Base-by-base conservation (phyloP, 1,140 invertebrate species). In the Berghia stephanieae region DNA sequence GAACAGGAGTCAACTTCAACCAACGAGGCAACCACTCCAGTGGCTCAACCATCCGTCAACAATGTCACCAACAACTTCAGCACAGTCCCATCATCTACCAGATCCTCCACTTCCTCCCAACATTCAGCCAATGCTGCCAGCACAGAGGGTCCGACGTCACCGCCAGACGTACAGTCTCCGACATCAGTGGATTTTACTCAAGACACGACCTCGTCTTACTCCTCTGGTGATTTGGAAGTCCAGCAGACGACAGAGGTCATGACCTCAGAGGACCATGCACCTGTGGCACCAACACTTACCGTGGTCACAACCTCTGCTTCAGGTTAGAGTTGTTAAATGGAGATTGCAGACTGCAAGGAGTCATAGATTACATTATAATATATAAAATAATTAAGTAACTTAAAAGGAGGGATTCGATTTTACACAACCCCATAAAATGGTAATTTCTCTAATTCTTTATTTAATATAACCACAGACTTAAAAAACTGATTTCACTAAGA, bases 1-100 rank as follows among this genome's bases (percentile, higher is more conserved):
- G 95, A 97, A 86, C 71, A 83, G 8, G 46, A 69, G 6, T 31
- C 60, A n/a, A n/a, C n/a, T n/a, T n/a, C n/a, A n/a, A n/a, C n/a
- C n/a, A n/a, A n/a, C 13, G 31, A 38, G 13, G 43, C 31, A 8
- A 34, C 43, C 31, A 42, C 73, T 38, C 18, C 73, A 1, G 31
- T 46, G 13, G 46, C 24, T n/a, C 42, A 63, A 34, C 38, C 42
- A 44, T 40, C 43, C 5, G 73, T 42, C 10, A 6, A 36, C 10
- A 31, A 63, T 27, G 72, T 31, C 0, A n/a, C 40, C 57, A 49
- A 2, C 70, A 0, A 34, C n/a, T 44, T 24, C 8, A 72, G 52
- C 3, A 10, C 38, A 43, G 68, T 70, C 24, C 46, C 79, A 46
- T 69, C 79, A 31, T 67, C 57, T 21, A 67, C 74, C 52, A n/a